These are phyloP conservation scores for Odontamblyopus lacepedii DNA, from an alignment of 2,797 vertebrate species.

Conservation along the genomic window DNA sequence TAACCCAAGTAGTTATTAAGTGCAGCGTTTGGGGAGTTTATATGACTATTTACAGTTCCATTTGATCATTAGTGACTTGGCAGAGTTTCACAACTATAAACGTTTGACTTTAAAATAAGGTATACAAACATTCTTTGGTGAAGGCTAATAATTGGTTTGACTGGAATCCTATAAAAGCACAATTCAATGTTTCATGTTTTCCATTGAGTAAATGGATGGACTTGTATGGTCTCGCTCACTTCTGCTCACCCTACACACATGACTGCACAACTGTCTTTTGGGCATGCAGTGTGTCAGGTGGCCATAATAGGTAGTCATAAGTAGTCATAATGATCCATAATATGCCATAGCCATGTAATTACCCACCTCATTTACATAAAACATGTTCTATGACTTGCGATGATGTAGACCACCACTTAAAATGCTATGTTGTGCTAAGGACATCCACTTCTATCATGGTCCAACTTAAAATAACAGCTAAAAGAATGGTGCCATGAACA, in stretches of 20 bases:
- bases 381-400: not conserved
- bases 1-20: conserved; percentile 61
- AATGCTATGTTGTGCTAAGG: not conserved
- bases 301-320: too few species aligned
- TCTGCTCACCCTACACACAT: not conserved
- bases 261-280: not conserved
- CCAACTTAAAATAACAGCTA: not conserved
- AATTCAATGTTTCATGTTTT: conserved; percentile 17
- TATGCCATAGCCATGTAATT: too few species aligned
- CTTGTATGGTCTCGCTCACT: not conserved
- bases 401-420: not conserved
- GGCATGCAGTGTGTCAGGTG: not conserved
- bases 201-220: conserved; percentile 1
- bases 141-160: conserved; percentile 37
- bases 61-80: conserved; percentile 69
- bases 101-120: conserved; percentile 41
- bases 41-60: conserved; percentile 57
- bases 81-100: conserved; percentile 39
- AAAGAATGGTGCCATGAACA: conserved; percentile 2
- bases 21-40: conserved; percentile 46
- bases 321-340: too few species aligned
- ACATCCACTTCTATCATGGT: not conserved
- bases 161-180: conserved; percentile 14
- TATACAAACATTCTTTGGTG: conserved; percentile 39
- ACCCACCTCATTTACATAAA: not conserved